Evolutionary conservation across 1,140 invertebrate species (phyloP), one percentile per base, ranked within the genome.

Genomic region (Micrasema minimum): DNA sequence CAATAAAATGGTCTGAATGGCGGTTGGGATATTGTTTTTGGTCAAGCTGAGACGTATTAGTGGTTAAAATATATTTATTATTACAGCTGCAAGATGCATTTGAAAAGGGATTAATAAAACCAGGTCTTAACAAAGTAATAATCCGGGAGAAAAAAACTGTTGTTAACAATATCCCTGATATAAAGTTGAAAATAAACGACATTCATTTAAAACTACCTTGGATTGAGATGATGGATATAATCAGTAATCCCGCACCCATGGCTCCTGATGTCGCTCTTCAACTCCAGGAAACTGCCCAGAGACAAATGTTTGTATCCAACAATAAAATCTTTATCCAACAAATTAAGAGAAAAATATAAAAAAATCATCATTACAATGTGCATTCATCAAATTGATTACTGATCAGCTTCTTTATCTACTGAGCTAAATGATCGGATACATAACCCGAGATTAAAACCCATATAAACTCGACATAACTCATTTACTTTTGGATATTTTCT

Each of bases 141-240:
- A 86, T 88, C 72, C 80, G 82, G 72, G 79, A 87, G 46, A 87
- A 87, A 26, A 88, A 87, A 76, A 79, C 80, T 51, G 83, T 83
- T 64, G 86, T 86, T 11, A 93, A 94, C 80, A 89, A 91, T 80
- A 87, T 92, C 74, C 90, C 82, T 38, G 89, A 87, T 68, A 78
- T 97, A 57, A 88, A 91, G 76, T 79, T 87, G 23, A 95, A 94
- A 81, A 79, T 93, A 26, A 82, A 89, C 26, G 88, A 92, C 77
- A 87, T 97, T 10, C 86, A 88, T 76, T 75, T 92, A 45, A 86
- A 91, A 43, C 80, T 96, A 45, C 88, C 90, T 71, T 98, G 96
- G 96, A 78, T 95, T 11, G 95, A 98, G 81, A 87, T 89, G 35
- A 78, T 98, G 23, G 95, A 97, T 78, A 84, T 95, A 64, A 83